Percentiles rank a stretch among this genome's conserved stretches.
Conservation (phyloP, 2,888 invertebrate genomes). For the Polymixis lichenea region DNA sequence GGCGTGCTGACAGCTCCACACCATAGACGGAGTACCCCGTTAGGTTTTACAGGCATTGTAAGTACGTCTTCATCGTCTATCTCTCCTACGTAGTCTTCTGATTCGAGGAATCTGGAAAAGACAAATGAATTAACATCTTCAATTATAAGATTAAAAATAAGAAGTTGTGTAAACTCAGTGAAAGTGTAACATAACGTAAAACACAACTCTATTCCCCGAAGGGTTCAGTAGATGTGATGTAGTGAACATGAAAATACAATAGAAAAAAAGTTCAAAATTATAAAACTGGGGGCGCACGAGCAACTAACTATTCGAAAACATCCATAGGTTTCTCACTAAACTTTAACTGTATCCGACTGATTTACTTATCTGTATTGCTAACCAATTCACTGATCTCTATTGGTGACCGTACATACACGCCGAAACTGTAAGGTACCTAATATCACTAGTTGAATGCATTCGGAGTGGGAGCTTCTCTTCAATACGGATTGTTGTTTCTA, state of each 20-base stretch:
- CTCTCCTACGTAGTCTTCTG: constrained; percentile 83
- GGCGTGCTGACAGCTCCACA: constrained; percentile 92
- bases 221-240: not conserved
- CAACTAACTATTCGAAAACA: too few relatives aligned
- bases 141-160: too few relatives aligned
- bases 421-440: not conserved
- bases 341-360: too few relatives aligned
- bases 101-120: constrained; percentile 81
- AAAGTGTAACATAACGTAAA: too few relatives aligned
- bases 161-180: too few relatives aligned
- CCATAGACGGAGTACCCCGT: constrained; percentile 89
- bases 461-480: not conserved
- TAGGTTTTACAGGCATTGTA: constrained; percentile 78
- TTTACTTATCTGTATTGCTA: too few relatives aligned
- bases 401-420: too few relatives aligned
- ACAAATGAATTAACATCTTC: not conserved
- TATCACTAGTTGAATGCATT: too few relatives aligned
- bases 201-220: not conserved
- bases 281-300: not conserved
- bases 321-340: too few relatives aligned
- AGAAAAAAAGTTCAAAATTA: not conserved
- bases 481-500: too few relatives aligned
- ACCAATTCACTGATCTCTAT: too few relatives aligned
- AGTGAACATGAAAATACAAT: not conserved
- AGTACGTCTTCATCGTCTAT: constrained; percentile 80